These are phyloP conservation scores for Dysdera silvatica DNA, from an alignment of 1,140 invertebrate species.

Conservation along the genomic window DNA sequence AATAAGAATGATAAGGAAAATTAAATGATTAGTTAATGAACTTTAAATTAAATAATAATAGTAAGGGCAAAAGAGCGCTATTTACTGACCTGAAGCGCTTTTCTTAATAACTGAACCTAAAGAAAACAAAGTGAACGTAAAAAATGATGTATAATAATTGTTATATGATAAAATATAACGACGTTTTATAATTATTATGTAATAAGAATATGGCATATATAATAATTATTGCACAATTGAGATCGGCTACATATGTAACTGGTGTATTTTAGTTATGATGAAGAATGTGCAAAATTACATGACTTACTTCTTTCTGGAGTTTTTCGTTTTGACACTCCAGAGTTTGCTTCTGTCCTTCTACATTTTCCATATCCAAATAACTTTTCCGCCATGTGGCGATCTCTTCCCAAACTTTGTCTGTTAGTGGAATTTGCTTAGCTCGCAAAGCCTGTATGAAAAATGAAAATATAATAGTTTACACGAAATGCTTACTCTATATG, in stretches of 20 bases:
- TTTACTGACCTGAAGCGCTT: conserved; percentile 36
- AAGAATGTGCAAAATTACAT: conserved; percentile 22
- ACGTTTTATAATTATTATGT: too few relatives aligned
- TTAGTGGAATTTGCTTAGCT: conserved; percentile 46
- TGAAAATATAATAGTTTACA: not conserved
- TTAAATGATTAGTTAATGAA: conserved; percentile 5
- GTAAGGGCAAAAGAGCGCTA: not conserved
- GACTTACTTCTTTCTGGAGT: conserved; percentile 52
- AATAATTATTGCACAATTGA: not conserved
- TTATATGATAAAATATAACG: too few relatives aligned
- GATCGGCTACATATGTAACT: not conserved
- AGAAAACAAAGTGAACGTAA: not conserved
- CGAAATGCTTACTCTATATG: too few relatives aligned
- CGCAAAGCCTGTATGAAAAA: conserved; percentile 39
- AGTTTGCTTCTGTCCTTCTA: conserved; percentile 52
- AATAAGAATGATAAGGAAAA: not conserved
- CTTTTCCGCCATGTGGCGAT: conserved; percentile 60
- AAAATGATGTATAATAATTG: too few relatives aligned
- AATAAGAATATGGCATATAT: too few relatives aligned
- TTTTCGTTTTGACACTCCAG: conserved; percentile 54
- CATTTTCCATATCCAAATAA: conserved; percentile 61
- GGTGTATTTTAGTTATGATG: not conserved
- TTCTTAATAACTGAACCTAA: conserved; percentile 30
- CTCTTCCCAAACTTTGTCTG: conserved; percentile 51
- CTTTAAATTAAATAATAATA: too few relatives aligned